Base-by-base conservation (phyloP, 2,113 vertebrate genomes). In the Hiodon tergisus region DNA sequence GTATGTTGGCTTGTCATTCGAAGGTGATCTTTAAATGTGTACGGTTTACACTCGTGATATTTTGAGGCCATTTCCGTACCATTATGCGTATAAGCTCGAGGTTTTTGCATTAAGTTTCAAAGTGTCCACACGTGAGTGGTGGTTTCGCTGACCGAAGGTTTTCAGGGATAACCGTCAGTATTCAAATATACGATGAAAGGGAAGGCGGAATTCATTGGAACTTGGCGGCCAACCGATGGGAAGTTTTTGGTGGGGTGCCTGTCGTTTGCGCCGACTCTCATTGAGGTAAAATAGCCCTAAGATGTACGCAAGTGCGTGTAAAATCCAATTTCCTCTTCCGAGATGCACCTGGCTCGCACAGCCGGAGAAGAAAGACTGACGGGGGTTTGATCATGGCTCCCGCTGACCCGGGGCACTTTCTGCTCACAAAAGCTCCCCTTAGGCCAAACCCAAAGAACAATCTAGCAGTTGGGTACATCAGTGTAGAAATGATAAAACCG, bases 251-350 rank as follows among this genome's bases (percentile, higher is more conserved):
- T 31, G 31, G 31, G 31, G 31, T n/a, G n/a, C n/a, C n/a, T 71
- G 79, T 77, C 52, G 76, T 85, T 78, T 82, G 78, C 82, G 74
- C 59, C 65, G 70, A 51, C 31, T 77, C 31, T 31, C 31, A 31
- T 31, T 2, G 75, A 83, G 80, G 72, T 69, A 60, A 78, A 79
- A 84, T 78, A 67, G 57, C 73, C 69, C n/a, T 61, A 53, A 46
- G 16, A 6, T 4, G 59, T 65, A 51, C 68, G 76, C 16, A 73
- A 52, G 46, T 31, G 17, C 46, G 53, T 68, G 9, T n/a, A 70
- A 73, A 80, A 73, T 83, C 78, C 74, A 75, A 74, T 79, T 78
- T 82, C 77, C 57, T 73, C 68, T 79, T 78, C 63, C 13, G 60
- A 72, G 79, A 78, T 75, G 78, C 60, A 73, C 66, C 69, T 60